These are phyloP conservation scores for Paralinhomoeus sp. DNA, from an alignment of 2,888 invertebrate species.

Conservation along the genomic window DNA sequence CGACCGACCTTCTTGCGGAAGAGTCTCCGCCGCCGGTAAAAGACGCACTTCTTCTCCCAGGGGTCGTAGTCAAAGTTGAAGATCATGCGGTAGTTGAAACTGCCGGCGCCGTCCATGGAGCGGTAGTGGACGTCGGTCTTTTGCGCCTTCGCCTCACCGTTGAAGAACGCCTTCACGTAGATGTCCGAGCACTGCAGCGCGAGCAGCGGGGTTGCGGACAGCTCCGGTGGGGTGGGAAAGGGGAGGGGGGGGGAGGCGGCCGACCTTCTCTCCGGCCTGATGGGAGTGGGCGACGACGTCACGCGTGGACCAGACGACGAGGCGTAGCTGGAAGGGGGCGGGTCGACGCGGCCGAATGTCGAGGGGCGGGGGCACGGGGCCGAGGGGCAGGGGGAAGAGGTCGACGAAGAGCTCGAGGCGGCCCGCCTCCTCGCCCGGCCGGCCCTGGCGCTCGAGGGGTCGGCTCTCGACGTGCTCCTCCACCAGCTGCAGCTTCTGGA, in stretches of 20 bases:
- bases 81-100: conserved; percentile 34
- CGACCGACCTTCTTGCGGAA: too few species aligned
- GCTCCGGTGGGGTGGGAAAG: too few species aligned
- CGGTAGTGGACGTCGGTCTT: conserved; percentile 33
- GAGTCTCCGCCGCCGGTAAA: conserved; percentile 12
- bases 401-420: conserved; percentile 33
- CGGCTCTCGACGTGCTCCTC: conserved; percentile 75
- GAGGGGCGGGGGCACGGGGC: conserved; percentile 23
- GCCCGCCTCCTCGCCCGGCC: conserved; percentile 26
- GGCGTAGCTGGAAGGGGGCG: conserved; percentile 25
- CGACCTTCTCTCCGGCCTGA: too few species aligned
- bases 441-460: conserved; percentile 38
- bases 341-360: conserved; percentile 29
- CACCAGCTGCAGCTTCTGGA: conserved; percentile 45
- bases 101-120: conserved; percentile 32
- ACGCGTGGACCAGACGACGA: conserved; percentile 30
- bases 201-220: not conserved
- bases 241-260: too few species aligned
- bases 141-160: conserved; percentile 28
- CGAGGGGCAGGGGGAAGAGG: conserved; percentile 28
- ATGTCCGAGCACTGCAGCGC: conserved; percentile 26
- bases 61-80: conserved; percentile 29
- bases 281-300: conserved; percentile 11
- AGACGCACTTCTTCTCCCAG: conserved; percentile 30
- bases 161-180: conserved; percentile 30